Conservation (phyloP, 2,888 invertebrate species). For the Trachelus tabidus region DNA sequence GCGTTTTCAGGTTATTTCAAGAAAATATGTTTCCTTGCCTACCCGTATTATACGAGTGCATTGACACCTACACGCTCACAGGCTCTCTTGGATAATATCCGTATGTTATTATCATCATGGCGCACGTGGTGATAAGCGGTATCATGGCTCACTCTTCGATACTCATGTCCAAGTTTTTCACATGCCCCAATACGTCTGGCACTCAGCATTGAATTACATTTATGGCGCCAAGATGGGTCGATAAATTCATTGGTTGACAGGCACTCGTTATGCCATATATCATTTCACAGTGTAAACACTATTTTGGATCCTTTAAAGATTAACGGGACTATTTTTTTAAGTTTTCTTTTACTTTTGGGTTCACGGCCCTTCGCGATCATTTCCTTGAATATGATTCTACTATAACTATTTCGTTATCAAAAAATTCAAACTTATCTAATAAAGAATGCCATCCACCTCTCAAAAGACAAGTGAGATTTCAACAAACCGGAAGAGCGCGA, state of each 20-base stretch:
- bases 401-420: background rate
- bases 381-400: background rate
- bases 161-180: constrained; percentile 8
- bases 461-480: background rate
- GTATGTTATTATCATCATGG: background rate
- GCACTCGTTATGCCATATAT: background rate
- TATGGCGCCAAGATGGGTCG: constrained; percentile 11
- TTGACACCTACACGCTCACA: background rate
- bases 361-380: background rate
- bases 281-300: background rate
- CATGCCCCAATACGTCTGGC: background rate
- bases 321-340: background rate
- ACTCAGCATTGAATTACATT: constrained; percentile 14
- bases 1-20: background rate
- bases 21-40: background rate
- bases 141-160: constrained; percentile 2
- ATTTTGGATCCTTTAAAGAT: background rate
- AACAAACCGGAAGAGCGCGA: background rate
- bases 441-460: background rate
- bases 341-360: background rate
- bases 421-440: background rate
- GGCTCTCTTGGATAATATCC: background rate
- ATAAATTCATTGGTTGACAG: constrained; percentile 18
- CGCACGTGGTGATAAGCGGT: background rate
- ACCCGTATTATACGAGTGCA: background rate